Evolutionary conservation across 2,113 vertebrate species (phyloP).

Genomic region (Carlito syrichta): DNA sequence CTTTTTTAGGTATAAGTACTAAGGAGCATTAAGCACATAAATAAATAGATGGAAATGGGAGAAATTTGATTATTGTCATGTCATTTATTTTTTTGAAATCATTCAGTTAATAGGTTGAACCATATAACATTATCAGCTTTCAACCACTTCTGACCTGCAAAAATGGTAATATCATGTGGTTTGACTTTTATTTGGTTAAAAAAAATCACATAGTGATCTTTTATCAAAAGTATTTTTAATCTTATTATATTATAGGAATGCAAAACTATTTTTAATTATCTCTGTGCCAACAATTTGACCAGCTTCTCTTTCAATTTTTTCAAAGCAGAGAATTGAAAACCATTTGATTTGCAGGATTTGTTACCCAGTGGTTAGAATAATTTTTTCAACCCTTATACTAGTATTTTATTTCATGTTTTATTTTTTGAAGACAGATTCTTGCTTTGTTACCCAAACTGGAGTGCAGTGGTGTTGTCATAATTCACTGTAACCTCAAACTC

Average conservation of each 20-base stretch:
- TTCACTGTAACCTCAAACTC: no score
- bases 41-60: neutral
- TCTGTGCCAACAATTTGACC: neutral
- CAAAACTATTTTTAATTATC: neutral
- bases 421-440: no score
- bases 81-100: neutral
- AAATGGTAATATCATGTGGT: neutral
- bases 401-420: no score
- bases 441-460: no score
- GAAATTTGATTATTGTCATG: neutral
- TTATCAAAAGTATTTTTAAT: neutral
- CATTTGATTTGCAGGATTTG: neutral
- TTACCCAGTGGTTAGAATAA: neutral
- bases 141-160: neutral
- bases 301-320: neutral
- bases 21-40: neutral
- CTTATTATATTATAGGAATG: no score
- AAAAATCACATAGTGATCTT: neutral
- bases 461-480: no score
- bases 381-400: neutral
- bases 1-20: neutral
- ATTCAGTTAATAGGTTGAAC: neutral
- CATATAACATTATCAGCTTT: neutral
- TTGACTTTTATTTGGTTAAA: neutral
- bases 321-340: neutral